Conservation (phyloP, 2,888 invertebrate species). For the Meganola albula region DNA sequence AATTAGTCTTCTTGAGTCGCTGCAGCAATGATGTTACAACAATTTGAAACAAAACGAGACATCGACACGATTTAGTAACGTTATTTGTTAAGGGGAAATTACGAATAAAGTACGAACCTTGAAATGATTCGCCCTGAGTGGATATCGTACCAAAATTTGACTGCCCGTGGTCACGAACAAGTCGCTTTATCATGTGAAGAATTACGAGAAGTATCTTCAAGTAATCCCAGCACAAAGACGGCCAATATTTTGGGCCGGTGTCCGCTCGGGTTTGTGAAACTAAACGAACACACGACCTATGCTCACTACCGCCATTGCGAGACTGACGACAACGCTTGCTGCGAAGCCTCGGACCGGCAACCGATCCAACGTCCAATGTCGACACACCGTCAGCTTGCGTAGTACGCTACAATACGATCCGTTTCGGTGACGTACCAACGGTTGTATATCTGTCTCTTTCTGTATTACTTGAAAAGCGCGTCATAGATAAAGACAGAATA, state of each 20-base stretch:
- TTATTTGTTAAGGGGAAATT: constrained; percentile 71
- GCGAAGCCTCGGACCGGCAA: constrained; percentile 67
- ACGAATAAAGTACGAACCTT: constrained; percentile 75
- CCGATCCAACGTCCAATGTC: constrained; percentile 76
- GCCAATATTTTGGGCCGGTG: constrained; percentile 79
- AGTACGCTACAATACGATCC: constrained; percentile 70
- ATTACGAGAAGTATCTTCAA: constrained; percentile 65
- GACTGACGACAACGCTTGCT: constrained; percentile 59
- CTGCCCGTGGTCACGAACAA: constrained; percentile 67
- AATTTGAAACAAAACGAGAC: constrained; percentile 48
- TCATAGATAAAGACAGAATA: constrained; percentile 42
- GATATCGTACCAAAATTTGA: constrained; percentile 79
- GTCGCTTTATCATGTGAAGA: constrained; percentile 53
- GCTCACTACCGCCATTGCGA: constrained; percentile 75
- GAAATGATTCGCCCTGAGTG: constrained; percentile 76
- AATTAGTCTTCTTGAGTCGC: constrained; percentile 43
- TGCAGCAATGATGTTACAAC: constrained; percentile 52
- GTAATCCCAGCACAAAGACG: constrained; percentile 74
- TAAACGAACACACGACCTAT: constrained; percentile 71
- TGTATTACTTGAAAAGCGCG: constrained; percentile 19
- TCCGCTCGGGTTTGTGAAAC: constrained; percentile 73
- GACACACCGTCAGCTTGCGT: constrained; percentile 76
- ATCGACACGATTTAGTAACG: constrained; percentile 48
- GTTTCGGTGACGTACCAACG: constrained; percentile 36
- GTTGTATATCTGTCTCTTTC: constrained; percentile 47